These are phyloP conservation scores for Cuniculus paca DNA, from an alignment of 2,797 vertebrate genomes.

Conservation along the genomic window DNA sequence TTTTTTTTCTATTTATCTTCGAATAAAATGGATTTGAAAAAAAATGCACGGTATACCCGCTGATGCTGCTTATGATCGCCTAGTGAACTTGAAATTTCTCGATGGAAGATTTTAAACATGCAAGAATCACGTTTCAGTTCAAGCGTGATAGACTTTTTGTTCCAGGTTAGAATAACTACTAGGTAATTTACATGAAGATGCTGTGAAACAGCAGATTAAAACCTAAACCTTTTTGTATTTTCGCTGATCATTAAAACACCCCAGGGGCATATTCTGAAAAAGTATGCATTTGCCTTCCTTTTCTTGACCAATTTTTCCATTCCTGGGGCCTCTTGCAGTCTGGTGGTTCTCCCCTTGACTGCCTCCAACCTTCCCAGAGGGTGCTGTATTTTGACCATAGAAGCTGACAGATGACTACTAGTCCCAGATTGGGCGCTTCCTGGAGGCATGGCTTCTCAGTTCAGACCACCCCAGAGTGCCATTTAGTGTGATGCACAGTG, in stretches of 20 bases:
- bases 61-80: not conserved
- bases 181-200: not conserved
- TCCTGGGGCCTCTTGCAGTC: constrained; percentile 5
- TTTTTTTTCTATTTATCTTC: too few species aligned
- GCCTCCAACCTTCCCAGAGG: not conserved
- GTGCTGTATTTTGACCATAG: constrained; percentile 38
- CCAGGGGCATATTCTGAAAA: constrained; percentile 32
- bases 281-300: not conserved
- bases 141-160: not conserved
- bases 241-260: constrained; percentile 50
- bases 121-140: not conserved
- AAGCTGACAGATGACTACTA: constrained; percentile 8
- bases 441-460: not conserved
- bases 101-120: not conserved
- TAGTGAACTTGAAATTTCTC: not conserved
- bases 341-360: constrained; percentile 51
- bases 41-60: not conserved
- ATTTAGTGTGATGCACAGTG: not conserved
- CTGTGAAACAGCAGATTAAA: constrained; percentile 30
- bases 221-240: constrained; percentile 36
- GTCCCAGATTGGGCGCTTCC: not conserved
- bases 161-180: constrained; percentile 37
- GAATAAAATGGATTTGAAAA: too few species aligned
- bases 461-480: not conserved
- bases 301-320: constrained; percentile 64